phyloP scores from a whole-genome alignment of 2,888 invertebrate species.

The Apamea sordens region DNA sequence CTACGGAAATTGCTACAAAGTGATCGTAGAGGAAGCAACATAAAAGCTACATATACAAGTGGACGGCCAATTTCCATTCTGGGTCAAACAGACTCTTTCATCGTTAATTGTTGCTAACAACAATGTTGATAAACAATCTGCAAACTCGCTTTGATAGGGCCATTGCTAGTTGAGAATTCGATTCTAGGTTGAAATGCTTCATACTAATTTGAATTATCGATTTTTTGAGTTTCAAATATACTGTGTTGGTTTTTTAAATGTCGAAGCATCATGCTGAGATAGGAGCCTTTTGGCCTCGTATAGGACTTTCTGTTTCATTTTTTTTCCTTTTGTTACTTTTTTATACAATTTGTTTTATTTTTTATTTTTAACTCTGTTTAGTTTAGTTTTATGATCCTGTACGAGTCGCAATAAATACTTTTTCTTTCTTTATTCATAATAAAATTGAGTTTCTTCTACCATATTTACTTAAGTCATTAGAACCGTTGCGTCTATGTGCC shows the following conservation, averaged over 20 bases:
- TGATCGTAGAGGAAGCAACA: slow-evolving; percentile 28
- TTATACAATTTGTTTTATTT: too few species aligned
- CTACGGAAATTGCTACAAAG: slow-evolving; percentile 51
- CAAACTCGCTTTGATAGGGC: not conserved
- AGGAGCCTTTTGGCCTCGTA: too few species aligned
- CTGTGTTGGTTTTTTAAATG: not conserved
- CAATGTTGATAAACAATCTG: slow-evolving; percentile 29
- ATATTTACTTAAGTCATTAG: not conserved
- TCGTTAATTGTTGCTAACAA: not conserved
- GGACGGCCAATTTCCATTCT: slow-evolving; percentile 37
- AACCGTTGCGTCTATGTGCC: not conserved
- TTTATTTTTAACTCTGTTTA: too few species aligned
- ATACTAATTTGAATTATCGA: not conserved
- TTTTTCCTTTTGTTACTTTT: too few species aligned
- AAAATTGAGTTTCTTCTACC: not conserved
- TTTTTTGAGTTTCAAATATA: not conserved
- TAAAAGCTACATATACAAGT: slow-evolving; percentile 31
- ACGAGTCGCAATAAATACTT: too few species aligned
- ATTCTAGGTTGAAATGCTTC: not conserved
- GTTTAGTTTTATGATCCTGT: too few species aligned
- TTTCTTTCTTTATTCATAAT: too few species aligned
- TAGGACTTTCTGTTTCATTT: too few species aligned
- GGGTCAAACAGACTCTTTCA: slow-evolving; percentile 17
- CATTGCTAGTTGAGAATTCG: not conserved
- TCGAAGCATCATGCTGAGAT: too few species aligned